Conservation (phyloP, 2,113 vertebrate species). For the Callithrix jacchus region DNA sequence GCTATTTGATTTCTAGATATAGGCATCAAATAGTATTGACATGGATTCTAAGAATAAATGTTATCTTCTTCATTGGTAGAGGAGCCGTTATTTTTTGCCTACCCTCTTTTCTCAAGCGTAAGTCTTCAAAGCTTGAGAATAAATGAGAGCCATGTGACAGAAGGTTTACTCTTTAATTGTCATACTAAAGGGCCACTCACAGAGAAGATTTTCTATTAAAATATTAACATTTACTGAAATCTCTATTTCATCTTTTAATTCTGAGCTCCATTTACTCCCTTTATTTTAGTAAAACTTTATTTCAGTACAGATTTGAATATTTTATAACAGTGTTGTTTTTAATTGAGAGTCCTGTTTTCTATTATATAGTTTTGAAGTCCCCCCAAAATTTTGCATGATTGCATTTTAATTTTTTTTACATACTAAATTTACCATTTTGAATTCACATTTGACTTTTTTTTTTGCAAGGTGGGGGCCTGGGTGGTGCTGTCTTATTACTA, state of each 20-base stretch:
- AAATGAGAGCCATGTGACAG: neutral
- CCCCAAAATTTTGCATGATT: no score
- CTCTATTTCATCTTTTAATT: neutral
- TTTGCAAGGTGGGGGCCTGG: neutral
- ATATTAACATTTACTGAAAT: neutral
- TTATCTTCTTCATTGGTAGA: neutral
- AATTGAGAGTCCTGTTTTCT: neutral
- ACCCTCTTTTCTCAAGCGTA: neutral
- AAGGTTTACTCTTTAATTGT: neutral
- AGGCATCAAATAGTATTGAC: neutral
- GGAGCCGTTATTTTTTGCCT: neutral
- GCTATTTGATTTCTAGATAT: neutral
- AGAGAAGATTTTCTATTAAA: neutral
- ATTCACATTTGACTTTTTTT: neutral
- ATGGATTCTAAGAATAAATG: neutral
- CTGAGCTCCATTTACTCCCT: neutral
- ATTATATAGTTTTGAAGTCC: neutral
- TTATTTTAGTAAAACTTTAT: neutral
- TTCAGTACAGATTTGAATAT: neutral
- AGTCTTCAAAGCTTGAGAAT: neutral
- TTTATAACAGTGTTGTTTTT: neutral
- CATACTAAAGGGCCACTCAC: neutral
- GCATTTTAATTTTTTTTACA: no score
- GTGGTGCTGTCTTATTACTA: neutral
- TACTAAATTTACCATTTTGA: neutral